Base-by-base conservation (phyloP, 2,797 vertebrate genomes). In the Tokudaia tokunoshimensis region DNA sequence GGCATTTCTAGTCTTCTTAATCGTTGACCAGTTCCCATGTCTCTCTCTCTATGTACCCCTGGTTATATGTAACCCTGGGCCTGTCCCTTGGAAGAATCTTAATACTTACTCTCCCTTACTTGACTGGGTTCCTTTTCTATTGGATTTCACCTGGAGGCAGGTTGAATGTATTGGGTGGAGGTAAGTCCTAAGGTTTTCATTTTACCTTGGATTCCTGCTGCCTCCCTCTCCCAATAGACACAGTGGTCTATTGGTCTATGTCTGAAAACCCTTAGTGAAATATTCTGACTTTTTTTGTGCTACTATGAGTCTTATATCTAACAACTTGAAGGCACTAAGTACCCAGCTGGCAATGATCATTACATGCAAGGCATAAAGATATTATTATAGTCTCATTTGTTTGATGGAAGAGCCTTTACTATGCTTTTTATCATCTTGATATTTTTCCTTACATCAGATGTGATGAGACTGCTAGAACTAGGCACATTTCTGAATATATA, bases 241-340 rank as follows among this genome's bases (percentile, higher is more conserved):
- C 0, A 26, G 29, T 9, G 41, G 31, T 15, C 61, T 26, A 26
- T 70, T 70, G 74, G 19, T 29, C 44, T 47, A n/a, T n/a, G 44
- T 70, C 81, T 94, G 81, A 91, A 95, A 92, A 70, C 34, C 57
- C 61, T 72, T 75, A 41, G 20, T 79, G 94, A 91, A 70, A 80
- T 55, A 59, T 67, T 67, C 17, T 37, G 70, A 37, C 67, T n/a
- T 70, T 19, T 19, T n/a, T 19, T 72, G n/a, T 74, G 44, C 34
- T 17, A 50, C 70, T 44, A 31, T 85, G 47, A 80, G 37, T 95
- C 80, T 95, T 81, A 13, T 95, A 93, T 92, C 95, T 96, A 88
- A 84, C 95, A 84, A 97, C 91, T 89, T 96, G 92, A 96, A 97
- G 93, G 94, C 95, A 90, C 70, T 29, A 76, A 78, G 37, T 95